These are phyloP conservation scores for Phallusia fumigata DNA, from an alignment of 23 tunicate genomes.

Conservation along the genomic window DNA sequence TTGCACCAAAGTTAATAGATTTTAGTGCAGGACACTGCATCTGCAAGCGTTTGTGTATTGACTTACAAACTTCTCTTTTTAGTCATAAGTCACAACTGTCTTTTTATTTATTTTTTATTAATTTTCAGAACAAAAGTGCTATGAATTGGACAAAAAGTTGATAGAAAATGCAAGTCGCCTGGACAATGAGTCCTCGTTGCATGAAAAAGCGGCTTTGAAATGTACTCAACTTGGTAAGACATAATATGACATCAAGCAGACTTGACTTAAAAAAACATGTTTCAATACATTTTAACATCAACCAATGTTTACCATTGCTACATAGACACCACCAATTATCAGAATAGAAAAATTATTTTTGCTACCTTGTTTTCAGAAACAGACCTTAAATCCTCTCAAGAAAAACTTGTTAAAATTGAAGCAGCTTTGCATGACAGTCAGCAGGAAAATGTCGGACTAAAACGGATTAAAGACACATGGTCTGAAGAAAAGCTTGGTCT, in stretches of 20 bases:
- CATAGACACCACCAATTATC: no score
- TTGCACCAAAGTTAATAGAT: no score
- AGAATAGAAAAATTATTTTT: background rate
- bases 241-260: background rate
- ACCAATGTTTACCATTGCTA: no score
- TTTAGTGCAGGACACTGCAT: no score
- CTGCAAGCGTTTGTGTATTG: no score
- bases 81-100: no score
- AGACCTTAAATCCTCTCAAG: slow-evolving; percentile 18
- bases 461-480: slow-evolving; percentile 53
- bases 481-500: slow-evolving; percentile 58
- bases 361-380: slow-evolving; percentile 18
- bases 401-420: slow-evolving; percentile 15
- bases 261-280: no score
- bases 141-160: slow-evolving; percentile 80
- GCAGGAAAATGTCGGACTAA: slow-evolving; percentile 35
- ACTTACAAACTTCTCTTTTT: no score
- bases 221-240: slow-evolving; percentile 54
- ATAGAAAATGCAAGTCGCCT: slow-evolving; percentile 72
- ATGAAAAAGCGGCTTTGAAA: slow-evolving; percentile 33
- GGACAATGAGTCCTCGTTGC: slow-evolving; percentile 49
- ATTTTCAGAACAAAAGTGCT: slow-evolving; percentile 79
- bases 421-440: slow-evolving; percentile 28
- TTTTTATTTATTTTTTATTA: no score
- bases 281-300: no score